Evolutionary conservation across 2,113 vertebrate species (phyloP).

Genomic region (Anolis carolinensis): DNA sequence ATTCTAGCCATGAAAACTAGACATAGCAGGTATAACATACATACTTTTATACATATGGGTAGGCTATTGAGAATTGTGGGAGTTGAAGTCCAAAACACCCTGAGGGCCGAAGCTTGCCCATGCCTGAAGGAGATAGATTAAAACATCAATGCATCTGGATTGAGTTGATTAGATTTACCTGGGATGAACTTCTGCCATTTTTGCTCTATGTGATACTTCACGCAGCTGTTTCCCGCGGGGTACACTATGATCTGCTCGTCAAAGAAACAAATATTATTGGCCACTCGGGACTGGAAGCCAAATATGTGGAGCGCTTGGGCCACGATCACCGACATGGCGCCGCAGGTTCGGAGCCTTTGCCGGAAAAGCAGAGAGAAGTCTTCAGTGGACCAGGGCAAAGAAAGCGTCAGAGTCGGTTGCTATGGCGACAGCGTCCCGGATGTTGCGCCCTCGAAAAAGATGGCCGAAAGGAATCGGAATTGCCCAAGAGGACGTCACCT

Average conservation of each 20-base stretch:
- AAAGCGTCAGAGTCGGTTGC: background rate
- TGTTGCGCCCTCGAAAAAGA: no score
- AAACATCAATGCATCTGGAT: no score
- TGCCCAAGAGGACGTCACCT: rapidly evolving
- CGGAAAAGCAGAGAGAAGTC: background rate
- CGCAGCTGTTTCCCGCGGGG: slow-evolving; percentile 86
- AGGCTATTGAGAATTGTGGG: no score
- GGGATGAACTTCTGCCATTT: slow-evolving; percentile 87
- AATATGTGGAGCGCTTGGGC: slow-evolving; percentile 81
- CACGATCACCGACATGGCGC: slow-evolving; percentile 69
- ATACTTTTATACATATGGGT: no score
- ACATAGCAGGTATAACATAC: no score
- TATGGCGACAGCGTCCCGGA: slow-evolving; percentile 27
- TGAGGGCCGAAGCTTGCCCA: no score
- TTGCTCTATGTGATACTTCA: slow-evolving; percentile 85
- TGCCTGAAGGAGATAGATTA: no score
- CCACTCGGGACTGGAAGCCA: slow-evolving; percentile 81
- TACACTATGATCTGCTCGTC: slow-evolving; percentile 88
- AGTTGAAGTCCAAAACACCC: no score
- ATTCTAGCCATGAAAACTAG: no score
- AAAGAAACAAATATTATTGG: slow-evolving; percentile 84
- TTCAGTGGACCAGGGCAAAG: no score
- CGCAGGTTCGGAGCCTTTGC: background rate
- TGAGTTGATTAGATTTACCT: slow-evolving; percentile 72
- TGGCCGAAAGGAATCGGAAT: slow-evolving; percentile 34